Evolutionary conservation across 2,888 invertebrate genomes (phyloP).

Genomic region (Tigriopus californicus): DNA sequence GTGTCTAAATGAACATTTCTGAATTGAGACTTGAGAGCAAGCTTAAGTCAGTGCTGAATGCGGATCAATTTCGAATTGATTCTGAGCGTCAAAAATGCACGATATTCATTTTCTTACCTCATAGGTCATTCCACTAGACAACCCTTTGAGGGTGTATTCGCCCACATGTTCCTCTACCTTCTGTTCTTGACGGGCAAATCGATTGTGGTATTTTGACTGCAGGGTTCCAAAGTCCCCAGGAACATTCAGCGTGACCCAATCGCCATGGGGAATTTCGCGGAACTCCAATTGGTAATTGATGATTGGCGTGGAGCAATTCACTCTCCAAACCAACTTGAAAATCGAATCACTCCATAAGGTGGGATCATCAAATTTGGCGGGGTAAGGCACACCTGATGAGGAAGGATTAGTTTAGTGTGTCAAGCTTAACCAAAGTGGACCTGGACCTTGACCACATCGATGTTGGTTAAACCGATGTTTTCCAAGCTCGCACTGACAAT

Average conservation of each 20-base stretch:
- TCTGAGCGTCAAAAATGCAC: too few relatives aligned
- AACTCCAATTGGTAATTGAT: conserved; percentile 3
- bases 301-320: conserved; percentile 1
- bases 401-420: too few relatives aligned
- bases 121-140: neutral
- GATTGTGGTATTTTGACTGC: neutral
- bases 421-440: too few relatives aligned
- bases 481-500: too few relatives aligned
- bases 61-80: too few relatives aligned
- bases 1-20: too few relatives aligned
- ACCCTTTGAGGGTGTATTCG: neutral
- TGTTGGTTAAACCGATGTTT: too few relatives aligned
- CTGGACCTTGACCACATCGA: too few relatives aligned
- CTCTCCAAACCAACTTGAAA: neutral
- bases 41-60: too few relatives aligned
- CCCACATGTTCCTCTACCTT: neutral
- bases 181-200: neutral
- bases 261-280: neutral
- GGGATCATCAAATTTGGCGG: conserved; percentile 2
- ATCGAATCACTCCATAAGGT: neutral
- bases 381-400: conserved; percentile 19
- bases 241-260: neutral
- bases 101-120: too few relatives aligned
- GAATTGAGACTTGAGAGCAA: too few relatives aligned
- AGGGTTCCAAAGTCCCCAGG: neutral